Evolutionary conservation across 2,888 invertebrate species (phyloP).

Genomic region (Lordiphosa fenestrarum): DNA sequence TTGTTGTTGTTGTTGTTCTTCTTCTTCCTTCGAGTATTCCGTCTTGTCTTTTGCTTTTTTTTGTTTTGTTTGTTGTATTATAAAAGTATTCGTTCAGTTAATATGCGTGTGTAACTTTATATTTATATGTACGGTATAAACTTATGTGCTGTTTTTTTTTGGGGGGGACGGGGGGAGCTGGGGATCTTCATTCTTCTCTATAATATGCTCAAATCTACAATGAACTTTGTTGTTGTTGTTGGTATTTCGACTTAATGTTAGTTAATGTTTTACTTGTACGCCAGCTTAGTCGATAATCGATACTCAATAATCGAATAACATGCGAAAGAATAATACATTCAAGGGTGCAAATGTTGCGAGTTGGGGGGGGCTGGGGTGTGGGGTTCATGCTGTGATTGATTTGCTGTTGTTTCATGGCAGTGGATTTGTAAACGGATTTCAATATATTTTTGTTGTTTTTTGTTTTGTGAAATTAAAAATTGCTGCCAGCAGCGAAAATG

Average conservation of each 20-base stretch:
- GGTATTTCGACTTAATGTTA: conserved; percentile 26
- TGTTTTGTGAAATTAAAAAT: conserved; percentile 12
- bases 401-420: conserved; percentile 46
- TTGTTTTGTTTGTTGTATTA: conserved; percentile 40
- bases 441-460: conserved; percentile 23
- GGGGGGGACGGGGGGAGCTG: conserved; percentile 7
- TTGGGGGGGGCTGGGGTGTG: conserved; percentile 19
- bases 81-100: conserved; percentile 58
- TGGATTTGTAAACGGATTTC: conserved; percentile 59
- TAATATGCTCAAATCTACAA: conserved; percentile 67
- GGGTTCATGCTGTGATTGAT: conserved; percentile 24
- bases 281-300: too few species aligned
- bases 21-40: conserved; percentile 41
- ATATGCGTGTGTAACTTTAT: conserved; percentile 43
- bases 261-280: conserved; percentile 9
- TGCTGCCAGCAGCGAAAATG: conserved; percentile 61
- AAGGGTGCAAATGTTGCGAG: conserved; percentile 23
- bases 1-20: conserved; percentile 22
- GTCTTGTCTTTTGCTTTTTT: conserved; percentile 28
- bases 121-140: conserved; percentile 58
- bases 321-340: conserved; percentile 22
- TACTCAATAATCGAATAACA: conserved; percentile 22
- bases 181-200: conserved; percentile 25
- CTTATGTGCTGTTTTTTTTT: conserved; percentile 54
- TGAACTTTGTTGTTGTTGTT: conserved; percentile 47